Conservation (phyloP, 1,140 invertebrate species). For the Ladona fulva region DNA sequence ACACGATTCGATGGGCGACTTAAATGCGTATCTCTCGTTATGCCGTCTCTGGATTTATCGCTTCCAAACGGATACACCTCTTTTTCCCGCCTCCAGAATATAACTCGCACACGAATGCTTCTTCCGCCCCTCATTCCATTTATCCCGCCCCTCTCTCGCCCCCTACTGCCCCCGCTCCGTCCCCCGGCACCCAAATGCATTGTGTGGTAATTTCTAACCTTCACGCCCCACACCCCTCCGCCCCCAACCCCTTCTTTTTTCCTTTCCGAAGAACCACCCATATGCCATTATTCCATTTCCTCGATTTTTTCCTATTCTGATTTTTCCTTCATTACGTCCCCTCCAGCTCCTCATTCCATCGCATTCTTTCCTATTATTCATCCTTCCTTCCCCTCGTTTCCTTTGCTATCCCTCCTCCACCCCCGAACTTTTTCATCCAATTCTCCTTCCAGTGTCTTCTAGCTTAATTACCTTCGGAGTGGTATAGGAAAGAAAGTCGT, state of each 20-base stretch:
- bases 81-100: no score
- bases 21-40: no score
- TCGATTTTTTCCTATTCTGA: constrained; percentile 2
- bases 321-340: neutral
- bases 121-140: neutral
- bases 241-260: neutral
- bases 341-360: no score
- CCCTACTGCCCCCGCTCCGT: no score
- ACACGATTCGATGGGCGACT: no score
- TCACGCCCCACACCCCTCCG: neutral
- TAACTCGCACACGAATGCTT: no score
- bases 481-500: no score
- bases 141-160: neutral
- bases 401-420: neutral
- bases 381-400: neutral
- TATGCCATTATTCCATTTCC: neutral
- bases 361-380: neutral
- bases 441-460: no score
- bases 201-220: constrained; percentile 9
- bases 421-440: neutral
- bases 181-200: neutral
- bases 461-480: no score
- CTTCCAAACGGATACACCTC: no score
- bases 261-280: neutral
- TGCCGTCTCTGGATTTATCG: no score